A percentile compares a stretch with the other conserved stretches of the same genome.
phyloP scores from a whole-genome alignment of 2,113 vertebrate genomes.

The Xiphophorus couchianus region DNA sequence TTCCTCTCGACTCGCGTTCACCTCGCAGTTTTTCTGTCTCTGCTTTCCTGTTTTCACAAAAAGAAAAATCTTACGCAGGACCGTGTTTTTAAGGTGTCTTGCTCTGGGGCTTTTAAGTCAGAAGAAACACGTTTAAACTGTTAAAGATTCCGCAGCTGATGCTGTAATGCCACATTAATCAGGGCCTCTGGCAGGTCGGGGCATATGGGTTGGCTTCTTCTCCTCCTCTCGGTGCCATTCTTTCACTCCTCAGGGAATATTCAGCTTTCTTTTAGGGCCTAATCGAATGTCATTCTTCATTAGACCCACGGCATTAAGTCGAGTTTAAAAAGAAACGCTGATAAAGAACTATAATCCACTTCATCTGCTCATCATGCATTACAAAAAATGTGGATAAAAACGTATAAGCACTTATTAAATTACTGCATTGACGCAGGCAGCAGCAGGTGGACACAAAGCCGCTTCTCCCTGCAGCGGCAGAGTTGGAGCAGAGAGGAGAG shows the following conservation, averaged over 20 bases:
- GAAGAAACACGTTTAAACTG: constrained; percentile 6
- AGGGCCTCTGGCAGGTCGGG: constrained; percentile 22
- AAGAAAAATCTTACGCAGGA: neutral
- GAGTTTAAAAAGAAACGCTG: constrained; percentile 60
- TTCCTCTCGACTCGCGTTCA: constrained; percentile 23
- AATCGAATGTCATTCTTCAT: constrained; percentile 61
- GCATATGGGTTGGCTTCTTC: constrained; percentile 4
- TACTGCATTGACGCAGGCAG: constrained; percentile 59
- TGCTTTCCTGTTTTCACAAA: neutral
- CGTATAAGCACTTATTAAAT: constrained; percentile 54
- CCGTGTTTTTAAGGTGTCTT: neutral
- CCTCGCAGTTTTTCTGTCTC: constrained; percentile 13
- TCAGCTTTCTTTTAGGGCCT: constrained; percentile 46
- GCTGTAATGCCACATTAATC: constrained; percentile 36
- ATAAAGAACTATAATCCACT: constrained; percentile 58
- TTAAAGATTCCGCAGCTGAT: constrained; percentile 19
- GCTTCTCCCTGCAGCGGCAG: neutral
- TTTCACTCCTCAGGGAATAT: constrained; percentile 33
- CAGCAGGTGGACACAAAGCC: constrained; percentile 22
- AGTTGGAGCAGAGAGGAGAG: constrained; percentile 21
- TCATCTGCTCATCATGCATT: constrained; percentile 68
- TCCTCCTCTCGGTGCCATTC: constrained; percentile 16
- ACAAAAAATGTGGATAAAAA: constrained; percentile 45
- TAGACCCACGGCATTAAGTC: constrained; percentile 57
- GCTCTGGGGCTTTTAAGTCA: neutral